These are phyloP conservation scores for Sciurus carolinensis DNA, from an alignment of 2,797 vertebrate genomes.

Conservation along the genomic window DNA sequence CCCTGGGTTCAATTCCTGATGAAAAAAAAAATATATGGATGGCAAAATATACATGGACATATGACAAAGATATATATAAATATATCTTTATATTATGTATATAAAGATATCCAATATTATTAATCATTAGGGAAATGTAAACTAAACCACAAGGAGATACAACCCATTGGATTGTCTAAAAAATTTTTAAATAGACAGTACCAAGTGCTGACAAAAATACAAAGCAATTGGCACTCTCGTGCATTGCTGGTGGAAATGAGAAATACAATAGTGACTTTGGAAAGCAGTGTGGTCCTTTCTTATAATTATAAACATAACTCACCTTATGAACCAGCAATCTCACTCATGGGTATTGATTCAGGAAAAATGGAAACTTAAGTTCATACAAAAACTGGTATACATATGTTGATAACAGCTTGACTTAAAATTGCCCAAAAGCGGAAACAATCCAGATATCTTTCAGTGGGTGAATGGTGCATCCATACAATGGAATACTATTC, in stretches of 20 bases:
- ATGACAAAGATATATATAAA: no score
- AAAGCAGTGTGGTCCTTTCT: slow-evolving; percentile 22
- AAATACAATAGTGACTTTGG: neutral
- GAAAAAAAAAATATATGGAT: no score
- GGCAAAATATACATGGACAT: no score
- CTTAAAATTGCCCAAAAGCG: neutral
- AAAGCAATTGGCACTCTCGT: neutral
- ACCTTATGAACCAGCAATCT: neutral
- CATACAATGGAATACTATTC: neutral
- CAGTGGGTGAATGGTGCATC: neutral
- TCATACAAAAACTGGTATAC: neutral
- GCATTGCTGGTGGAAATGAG: neutral
- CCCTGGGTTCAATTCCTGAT: no score
- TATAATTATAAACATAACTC: slow-evolving; percentile 18
- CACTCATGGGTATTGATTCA: neutral
- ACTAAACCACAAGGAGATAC: neutral
- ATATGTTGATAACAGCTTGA: slow-evolving; percentile 19
- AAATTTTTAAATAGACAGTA: neutral
- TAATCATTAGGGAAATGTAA: slow-evolving; percentile 53
- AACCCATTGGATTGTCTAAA: neutral
- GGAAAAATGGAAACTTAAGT: slow-evolving; percentile 7
- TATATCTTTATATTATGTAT: neutral
- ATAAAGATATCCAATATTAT: slow-evolving; percentile 25
- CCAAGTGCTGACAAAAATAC: neutral
- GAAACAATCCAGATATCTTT: neutral